Evolutionary conservation across 1,140 invertebrate species (phyloP), one percentile per base, ranked within the genome.

Genomic region (Aphelinus certus): DNA sequence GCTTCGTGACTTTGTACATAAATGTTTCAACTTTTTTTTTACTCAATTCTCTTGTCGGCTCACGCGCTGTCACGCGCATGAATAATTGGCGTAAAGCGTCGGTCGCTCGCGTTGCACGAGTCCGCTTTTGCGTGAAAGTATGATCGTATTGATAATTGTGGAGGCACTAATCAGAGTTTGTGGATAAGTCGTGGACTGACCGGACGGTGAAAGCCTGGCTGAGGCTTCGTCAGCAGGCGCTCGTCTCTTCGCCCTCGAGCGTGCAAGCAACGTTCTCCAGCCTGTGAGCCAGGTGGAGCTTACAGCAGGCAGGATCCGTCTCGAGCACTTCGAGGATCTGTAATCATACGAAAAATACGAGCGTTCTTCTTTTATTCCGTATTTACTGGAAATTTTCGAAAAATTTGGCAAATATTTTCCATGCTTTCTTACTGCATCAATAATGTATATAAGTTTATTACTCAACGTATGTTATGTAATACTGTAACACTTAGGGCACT

Each of bases 181-280:
- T 81, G 80, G 83, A 83, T 79, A 81, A 78, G 80, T 85, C 82
- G 81, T 82, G 83, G 79, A 82, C 80, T 84, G 79, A 79, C 70
- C 80, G 82, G 80, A 83, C 80, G 77, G 80, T 81, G 77, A 79
- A 76, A 71, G 83, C 79, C 69, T 83, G 80, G 80, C 80, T 81
- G 76, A n/a, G 3, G 48, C 3, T 43, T 49, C 86, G 87, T 87
- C 86, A 88, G 87, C 85, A 88, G 80, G 87, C 87, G 82, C 85
- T 87, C 62, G 86, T 88, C 80, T 88, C 89, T 84, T 95, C 94
- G 73, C 95, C 95, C 87, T 96, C 95, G 80, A 97, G 91, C 74
- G 94, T 97, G 87, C 93, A 96, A 66, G 94, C 94, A 80, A 97
- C 95, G 86, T 94, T 96, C 86, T 96, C 95, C 84, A 97, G 88